Evolutionary conservation across 2,113 vertebrate species (phyloP), one percentile per base, ranked within the genome.

Genomic region (Melanocharis versteri): DNA sequence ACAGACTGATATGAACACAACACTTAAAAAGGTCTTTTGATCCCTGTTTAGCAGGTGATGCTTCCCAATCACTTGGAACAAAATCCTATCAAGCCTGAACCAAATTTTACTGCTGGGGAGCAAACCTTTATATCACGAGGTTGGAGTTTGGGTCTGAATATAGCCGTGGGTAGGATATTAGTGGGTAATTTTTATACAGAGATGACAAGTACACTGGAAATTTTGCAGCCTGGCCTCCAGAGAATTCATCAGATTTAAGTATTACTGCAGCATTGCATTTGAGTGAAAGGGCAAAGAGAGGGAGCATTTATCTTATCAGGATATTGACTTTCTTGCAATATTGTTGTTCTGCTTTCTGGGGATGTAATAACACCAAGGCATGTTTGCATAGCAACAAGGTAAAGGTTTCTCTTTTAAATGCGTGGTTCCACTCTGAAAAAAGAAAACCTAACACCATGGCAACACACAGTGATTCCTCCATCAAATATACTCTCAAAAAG

Each of bases 331-430:
- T 65, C 69, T 92, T 92, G 66, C 82, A 69, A 45, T 87, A 84
- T 26, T 65, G 53, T 87, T 87, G 68, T 94, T 79, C 72, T 90
- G 3, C 79, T 93, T 92, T 92, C 88, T 68, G 60, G 53, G 40
- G 51, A 66, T 81, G n/a, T 68, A 89, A 94, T 83, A 95, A 84
- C 64, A 94, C 51, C 68, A 42, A 35, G 76, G 68, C 4, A 4
- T 84, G 76, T 93, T 96, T 97, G 88, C 93, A 95, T 95, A 92
- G 94, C 83, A 94, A 95, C 96, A 82, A 96, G 83, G 86, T 95
- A 94, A 94, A 94, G 40, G 64, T 78, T 94, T 75, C 71, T 62
- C 80, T 87, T 93, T 83, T 24, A 68, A 96, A 94, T 61, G 44
- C 48, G 37, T 83, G 72, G 44, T 66, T 93, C 53, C 90, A 39